Evolutionary conservation across 2,888 invertebrate genomes (phyloP).

Genomic region (Scaptomyza polygonia): DNA sequence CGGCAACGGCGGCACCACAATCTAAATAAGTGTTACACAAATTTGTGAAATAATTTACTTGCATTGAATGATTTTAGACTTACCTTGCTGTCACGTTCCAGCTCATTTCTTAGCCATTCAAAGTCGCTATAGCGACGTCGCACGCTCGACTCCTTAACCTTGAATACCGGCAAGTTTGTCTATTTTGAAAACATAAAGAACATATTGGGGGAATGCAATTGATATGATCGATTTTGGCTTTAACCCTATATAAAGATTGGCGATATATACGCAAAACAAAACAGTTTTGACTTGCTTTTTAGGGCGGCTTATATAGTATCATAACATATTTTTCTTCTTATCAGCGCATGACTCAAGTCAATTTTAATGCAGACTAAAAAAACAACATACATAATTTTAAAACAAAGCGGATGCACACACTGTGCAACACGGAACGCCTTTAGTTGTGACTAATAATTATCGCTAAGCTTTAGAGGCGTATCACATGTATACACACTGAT

Average conservation of each 20-base stretch:
- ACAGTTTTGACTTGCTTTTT: not conserved
- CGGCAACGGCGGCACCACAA: conserved; percentile 98
- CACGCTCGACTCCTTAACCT: conserved; percentile 99
- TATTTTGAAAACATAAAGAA: conserved; percentile 84
- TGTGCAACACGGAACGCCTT: conserved; percentile 29
- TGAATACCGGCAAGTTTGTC: conserved; percentile 99
- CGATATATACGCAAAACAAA: not conserved
- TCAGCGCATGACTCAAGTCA: conserved; percentile 62
- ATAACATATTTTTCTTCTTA: conserved; percentile 21
- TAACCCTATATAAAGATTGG: not conserved
- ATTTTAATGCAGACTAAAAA: conserved; percentile 25
- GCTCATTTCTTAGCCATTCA: conserved; percentile 99
- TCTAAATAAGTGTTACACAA: conserved; percentile 86
- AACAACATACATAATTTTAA: not conserved
- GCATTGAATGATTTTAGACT: conserved; percentile 36
- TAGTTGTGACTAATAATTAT: conserved; percentile 69
- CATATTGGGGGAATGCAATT: not conserved
- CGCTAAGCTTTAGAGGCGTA: conserved; percentile 64
- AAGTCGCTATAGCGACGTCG: conserved; percentile 99
- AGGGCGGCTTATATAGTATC: conserved; percentile 47
- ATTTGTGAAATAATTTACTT: not conserved
- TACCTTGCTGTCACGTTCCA: conserved; percentile 99
- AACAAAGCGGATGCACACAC: conserved; percentile 10
- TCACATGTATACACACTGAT: conserved; percentile 24
- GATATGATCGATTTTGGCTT: not conserved